phyloP scores from a whole-genome alignment of 1,140 invertebrate species.

The Aphis craccivora region DNA sequence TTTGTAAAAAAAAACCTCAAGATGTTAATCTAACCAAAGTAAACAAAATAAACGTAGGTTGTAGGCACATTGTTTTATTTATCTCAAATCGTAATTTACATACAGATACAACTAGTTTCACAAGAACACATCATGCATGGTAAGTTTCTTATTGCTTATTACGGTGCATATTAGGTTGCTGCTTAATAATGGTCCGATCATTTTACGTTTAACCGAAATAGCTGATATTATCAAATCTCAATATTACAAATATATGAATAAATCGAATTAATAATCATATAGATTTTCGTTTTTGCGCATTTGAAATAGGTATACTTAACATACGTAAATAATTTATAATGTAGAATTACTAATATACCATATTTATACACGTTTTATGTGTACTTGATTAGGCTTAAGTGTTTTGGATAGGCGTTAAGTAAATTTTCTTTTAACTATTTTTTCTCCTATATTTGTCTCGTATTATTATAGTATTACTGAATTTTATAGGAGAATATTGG shows the following conservation, averaged over 20 bases:
- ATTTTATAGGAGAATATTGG: background rate
- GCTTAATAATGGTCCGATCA: background rate
- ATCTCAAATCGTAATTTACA: constrained; percentile 6
- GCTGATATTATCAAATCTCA: constrained; percentile 3
- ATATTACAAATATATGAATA: background rate
- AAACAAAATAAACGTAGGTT: background rate
- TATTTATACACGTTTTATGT: background rate
- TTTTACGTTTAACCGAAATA: background rate
- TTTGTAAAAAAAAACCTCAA: constrained; percentile 5
- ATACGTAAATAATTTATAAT: background rate
- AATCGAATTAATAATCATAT: background rate
- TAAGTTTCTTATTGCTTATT: background rate
- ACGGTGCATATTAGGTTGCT: background rate
- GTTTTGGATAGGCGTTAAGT: background rate
- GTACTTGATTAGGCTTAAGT: background rate
- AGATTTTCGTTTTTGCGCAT: background rate
- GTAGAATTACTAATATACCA: background rate
- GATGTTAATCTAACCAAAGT: constrained; percentile 2
- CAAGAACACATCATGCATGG: background rate
- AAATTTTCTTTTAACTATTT: background rate
- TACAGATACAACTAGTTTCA: constrained; percentile 14
- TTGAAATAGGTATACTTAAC: background rate
- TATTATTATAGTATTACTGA: background rate
- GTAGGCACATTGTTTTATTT: background rate
- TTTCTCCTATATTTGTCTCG: background rate